Base-by-base conservation (phyloP, 2,113 vertebrate species). In the Lasiurus borealis region DNA sequence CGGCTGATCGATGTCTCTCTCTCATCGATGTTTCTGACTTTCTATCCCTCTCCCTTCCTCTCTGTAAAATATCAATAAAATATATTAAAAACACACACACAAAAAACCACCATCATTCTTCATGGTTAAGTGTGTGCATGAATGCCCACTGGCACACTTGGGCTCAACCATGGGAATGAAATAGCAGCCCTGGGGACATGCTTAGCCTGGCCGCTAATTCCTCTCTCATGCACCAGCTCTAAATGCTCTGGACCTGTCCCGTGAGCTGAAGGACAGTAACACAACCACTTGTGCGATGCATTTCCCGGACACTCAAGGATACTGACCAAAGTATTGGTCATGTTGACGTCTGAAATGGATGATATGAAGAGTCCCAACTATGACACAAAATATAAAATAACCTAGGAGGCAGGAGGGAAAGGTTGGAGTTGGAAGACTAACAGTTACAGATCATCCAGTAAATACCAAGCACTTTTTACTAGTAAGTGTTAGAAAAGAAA, bases 231-330 rank as follows among this genome's bases (percentile, higher is more conserved):
- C 59, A 77, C 88, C 64, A 57, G 76, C 71, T 89, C 93, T 73
- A 94, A 88, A 82, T 90, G 94, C 85, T n/a, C n/a, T n/a, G n/a
- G n/a, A n/a, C n/a, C 69, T 76, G 94, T 93, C 91, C 92, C 90
- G 88, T 27, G 89, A 86, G 54, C 31, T 2, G 78, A 92, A 89
- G 84, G 69, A n/a, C 78, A 94, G 95, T 52, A 73, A 14, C 62
- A 21, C 44, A 92, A 71, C 6, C 12, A 34, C 78, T 50, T 69
- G 46, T 1, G 13, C 21, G 90, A 82, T 2, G 8, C 57, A 75
- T n/a, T 83, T 97, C 87, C 94, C 78, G 68, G 36, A 73, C 5
- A 29, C 31, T n/a, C 54, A 6, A 25, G 66, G 84, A 88, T 21
- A 29, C 0, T 0, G 4, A 27, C 48, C 75, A 29, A 29, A 87